phyloP scores from a whole-genome alignment of 2,888 invertebrate species.

The Hipparchia semele region DNA sequence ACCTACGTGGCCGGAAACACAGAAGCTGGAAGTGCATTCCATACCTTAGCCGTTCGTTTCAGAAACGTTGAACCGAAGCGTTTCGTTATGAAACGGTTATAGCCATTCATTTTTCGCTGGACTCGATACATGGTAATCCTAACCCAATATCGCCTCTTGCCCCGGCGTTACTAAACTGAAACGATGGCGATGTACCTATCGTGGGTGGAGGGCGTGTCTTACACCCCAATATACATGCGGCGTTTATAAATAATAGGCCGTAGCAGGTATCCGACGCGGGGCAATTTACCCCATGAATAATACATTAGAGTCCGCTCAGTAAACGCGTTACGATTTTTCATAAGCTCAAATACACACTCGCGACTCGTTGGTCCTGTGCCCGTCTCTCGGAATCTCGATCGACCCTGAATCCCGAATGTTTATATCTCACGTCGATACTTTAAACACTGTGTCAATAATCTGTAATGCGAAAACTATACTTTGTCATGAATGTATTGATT shows the following conservation, averaged over 20 bases:
- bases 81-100: not conserved
- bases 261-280: constrained; percentile 61
- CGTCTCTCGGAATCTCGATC: not conserved
- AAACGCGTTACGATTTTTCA: constrained; percentile 82
- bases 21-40: too few relatives aligned
- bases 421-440: too few relatives aligned
- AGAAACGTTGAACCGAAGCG: too few relatives aligned
- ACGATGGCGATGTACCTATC: constrained; percentile 25
- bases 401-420: too few relatives aligned
- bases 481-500: too few relatives aligned
- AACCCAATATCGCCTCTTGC: not conserved
- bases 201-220: constrained; percentile 54
- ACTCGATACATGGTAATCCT: not conserved
- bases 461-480: too few relatives aligned
- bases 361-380: not conserved
- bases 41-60: too few relatives aligned
- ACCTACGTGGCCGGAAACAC: too few relatives aligned
- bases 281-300: constrained; percentile 78
- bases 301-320: constrained; percentile 73
- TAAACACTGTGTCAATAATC: too few relatives aligned
- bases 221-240: constrained; percentile 49
- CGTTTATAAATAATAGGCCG: constrained; percentile 71
- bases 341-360: constrained; percentile 47
- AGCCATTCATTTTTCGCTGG: not conserved
- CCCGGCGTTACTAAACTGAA: constrained; percentile 19